Evolutionary conservation across 2,888 invertebrate genomes (phyloP), one percentile per base, ranked within the genome.

Genomic region (Anthophora plumipes): DNA sequence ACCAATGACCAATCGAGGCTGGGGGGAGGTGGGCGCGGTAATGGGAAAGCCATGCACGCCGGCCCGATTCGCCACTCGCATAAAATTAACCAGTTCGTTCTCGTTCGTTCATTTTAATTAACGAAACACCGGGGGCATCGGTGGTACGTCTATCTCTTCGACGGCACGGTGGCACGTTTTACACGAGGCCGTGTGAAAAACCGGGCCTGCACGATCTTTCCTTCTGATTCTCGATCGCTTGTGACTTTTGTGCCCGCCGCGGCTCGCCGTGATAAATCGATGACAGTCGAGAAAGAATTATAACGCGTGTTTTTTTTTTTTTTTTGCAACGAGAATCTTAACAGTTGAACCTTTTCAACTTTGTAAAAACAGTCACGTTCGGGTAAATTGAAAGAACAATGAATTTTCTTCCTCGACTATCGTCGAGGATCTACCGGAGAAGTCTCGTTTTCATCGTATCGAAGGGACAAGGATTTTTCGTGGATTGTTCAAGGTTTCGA

Each of bases 31-130:
- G 87, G 85, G 89, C 87, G 71, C 85, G 80, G 90, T 92, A 93
- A 92, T 92, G 92, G 92, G 91, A 92, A 92, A 92, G 89, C 91
- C 91, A 91, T 92, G 92, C 92, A 92, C 89, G 89, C 89, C 85
- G 86, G 82, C 86, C 83, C 89, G 84, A 89, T 89, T 91, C 88
- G 88, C 89, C 91, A 91, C 89, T 90, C 92, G 92, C 92, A 93
- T 92, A 92, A 93, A 92, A 92, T 92, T 92, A 92, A 92, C 92
- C 91, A 90, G 91, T 63, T 80, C 77, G 85, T 77, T 83, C 85
- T 43, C 43, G 80, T 83, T 78, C 85, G 89, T 91, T 91, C 90
- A 90, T 91, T 92, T 93, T 92, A 93, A 92, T 92, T 92, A 93
- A 92, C 92, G 92, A 92, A 92, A 92, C 92, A 92, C 89, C 90